Base-by-base conservation (phyloP, 1,140 invertebrate genomes). In the Temnothorax nylanderi region DNA sequence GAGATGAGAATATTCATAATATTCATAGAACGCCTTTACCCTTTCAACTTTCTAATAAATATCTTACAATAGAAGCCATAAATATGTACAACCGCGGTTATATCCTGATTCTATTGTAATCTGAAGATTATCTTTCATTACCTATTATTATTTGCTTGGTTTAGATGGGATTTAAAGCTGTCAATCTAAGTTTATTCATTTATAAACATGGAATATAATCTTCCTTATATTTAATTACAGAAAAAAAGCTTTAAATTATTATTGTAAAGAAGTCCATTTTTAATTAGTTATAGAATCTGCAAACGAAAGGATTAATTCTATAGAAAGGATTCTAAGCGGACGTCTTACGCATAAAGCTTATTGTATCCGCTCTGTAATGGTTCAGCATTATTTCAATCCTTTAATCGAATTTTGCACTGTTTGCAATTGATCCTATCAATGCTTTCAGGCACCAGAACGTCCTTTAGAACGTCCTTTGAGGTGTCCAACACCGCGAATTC, bases 1-100 rank as follows among this genome's bases (percentile, higher is more conserved):
- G 44, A 49, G 32, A n/a, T 37, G 62, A 54, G n/a, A 69, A 80
- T 80, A 80, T 80, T 80, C 77, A 51, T 80, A 80, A 51, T 54
- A 80, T 80, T 44, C 58, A 37, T n/a, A 34, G 10, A 26, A 47
- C 65, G 18, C 6, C 26, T 64, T 64, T 21, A 51, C 0, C 56
- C 21, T 80, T 67, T 37, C 13, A 69, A n/a, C 54, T 21, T 80
- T 13, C 32, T 67, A 11, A 67, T 80, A 80, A 80, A 80, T 62
- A 65, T 51, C 13, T 26, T 54, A 67, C n/a, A 80, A 54, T 51
- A 80, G 44, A 51, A 80, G n/a, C 47, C 32, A 21, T 49, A 49
- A 51, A 77, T 32, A 54, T 54, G 18, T n/a, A 47, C 16, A 10
- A 18, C n/a, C 8, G 18, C 6, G 7, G 3, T 2, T 64, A 6